A percentile compares a stretch with the other conserved stretches of the same genome.
phyloP scores from a whole-genome alignment of 2,888 invertebrate genomes.

The Augochlorella aurata region DNA sequence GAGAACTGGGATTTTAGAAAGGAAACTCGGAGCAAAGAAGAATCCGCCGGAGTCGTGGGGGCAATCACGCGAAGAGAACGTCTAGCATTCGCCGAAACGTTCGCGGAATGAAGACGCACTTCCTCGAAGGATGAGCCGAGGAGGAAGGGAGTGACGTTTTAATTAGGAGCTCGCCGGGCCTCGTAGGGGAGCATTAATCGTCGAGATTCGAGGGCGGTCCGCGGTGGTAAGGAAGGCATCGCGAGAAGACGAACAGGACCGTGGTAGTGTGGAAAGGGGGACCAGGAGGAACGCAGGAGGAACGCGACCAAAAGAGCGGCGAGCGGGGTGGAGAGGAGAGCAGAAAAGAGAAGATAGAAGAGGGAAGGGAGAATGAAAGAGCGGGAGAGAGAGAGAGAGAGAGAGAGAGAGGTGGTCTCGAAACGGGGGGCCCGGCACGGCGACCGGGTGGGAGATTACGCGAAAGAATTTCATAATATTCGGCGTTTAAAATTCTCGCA shows the following conservation, averaged over 20 bases:
- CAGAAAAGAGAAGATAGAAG: slow-evolving; percentile 1
- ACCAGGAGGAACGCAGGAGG: background rate
- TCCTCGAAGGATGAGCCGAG: slow-evolving; percentile 37
- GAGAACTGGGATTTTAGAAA: background rate
- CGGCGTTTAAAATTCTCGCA: slow-evolving; percentile 78
- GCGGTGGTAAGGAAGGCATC: slow-evolving; percentile 29
- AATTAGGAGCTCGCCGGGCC: slow-evolving; percentile 71
- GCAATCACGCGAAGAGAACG: slow-evolving; percentile 44
- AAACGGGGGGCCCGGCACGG: slow-evolving; percentile 39
- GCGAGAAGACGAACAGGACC: slow-evolving; percentile 31
- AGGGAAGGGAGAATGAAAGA: background rate
- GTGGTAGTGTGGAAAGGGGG: background rate
- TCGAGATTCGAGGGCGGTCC: slow-evolving; percentile 62
- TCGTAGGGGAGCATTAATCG: slow-evolving; percentile 72
- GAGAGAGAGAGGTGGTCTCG: slow-evolving; percentile 21
- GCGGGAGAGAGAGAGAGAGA: background rate
- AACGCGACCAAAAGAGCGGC: background rate
- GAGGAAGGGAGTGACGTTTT: slow-evolving; percentile 68
- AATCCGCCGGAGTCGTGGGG: slow-evolving; percentile 20
- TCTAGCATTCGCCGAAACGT: slow-evolving; percentile 51
- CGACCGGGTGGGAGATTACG: slow-evolving; percentile 67
- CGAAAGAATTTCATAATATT: slow-evolving; percentile 78
- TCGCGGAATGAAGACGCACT: slow-evolving; percentile 44
- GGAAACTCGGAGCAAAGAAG: background rate
- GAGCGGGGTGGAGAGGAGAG: slow-evolving; percentile 4